Evolutionary conservation across 2,797 vertebrate species (phyloP).

Genomic region (Parambassis ranga): DNA sequence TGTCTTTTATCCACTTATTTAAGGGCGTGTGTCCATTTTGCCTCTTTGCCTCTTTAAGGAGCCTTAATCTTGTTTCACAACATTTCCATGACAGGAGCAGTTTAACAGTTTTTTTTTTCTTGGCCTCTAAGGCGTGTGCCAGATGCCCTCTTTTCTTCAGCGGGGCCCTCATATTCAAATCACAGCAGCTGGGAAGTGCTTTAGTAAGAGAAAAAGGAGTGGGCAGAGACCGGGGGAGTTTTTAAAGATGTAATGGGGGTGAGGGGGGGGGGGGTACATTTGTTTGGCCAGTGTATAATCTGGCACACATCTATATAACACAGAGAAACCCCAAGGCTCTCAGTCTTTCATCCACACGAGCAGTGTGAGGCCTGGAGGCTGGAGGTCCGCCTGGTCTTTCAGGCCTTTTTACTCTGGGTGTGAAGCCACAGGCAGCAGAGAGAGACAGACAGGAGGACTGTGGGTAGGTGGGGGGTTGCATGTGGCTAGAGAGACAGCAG

Average conservation of each 20-base stretch:
- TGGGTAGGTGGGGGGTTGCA: conserved; percentile 47
- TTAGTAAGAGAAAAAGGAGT: conserved; percentile 54
- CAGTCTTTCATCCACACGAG: conserved; percentile 55
- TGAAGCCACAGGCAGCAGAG: conserved; percentile 4
- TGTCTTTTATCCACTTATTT: conserved; percentile 35
- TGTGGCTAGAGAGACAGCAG: conserved; percentile 66
- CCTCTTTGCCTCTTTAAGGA: conserved; percentile 37
- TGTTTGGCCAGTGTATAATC: conserved; percentile 64
- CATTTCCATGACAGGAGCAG: conserved; percentile 60
- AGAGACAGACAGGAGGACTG: conserved; percentile 1
- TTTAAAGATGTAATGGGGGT: conserved; percentile 59
- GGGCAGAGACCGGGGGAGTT: conserved; percentile 51
- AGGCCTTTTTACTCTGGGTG: conserved; percentile 30
- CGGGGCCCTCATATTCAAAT: conserved; percentile 74
- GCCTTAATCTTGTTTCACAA: conserved; percentile 58
- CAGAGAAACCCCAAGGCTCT: conserved; percentile 55
- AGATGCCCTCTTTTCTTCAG: conserved; percentile 80
- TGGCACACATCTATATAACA: conserved; percentile 77
- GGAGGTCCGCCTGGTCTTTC: conserved; percentile 32
- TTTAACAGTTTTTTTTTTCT: conserved; percentile 45
- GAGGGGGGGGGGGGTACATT: conserved; percentile 42
- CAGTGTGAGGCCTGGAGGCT: conserved; percentile 40
- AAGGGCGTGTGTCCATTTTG: conserved; percentile 38
- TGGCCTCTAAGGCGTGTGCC: conserved; percentile 67
- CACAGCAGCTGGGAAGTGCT: conserved; percentile 79